Evolutionary conservation across 2,888 invertebrate species (phyloP), one percentile per base, ranked within the genome.

Genomic region (Lepidocyrtinus sp.): DNA sequence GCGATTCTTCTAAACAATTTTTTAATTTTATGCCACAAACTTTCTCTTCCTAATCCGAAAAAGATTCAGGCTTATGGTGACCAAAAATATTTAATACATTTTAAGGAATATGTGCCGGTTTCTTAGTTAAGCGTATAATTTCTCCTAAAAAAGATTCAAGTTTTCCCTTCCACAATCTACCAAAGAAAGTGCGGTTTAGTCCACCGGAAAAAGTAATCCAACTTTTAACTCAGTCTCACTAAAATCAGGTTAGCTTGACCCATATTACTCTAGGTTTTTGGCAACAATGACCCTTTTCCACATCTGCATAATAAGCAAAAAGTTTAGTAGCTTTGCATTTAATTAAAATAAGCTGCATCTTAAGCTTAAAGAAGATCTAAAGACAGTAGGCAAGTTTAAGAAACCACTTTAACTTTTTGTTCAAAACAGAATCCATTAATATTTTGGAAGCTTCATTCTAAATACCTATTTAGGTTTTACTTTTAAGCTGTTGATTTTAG

Each of bases 191-290:
- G 50, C 15, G 50, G 50, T 50, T 50, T 50, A 50, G 50, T 50
- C 50, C 50, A 50, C 50, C 50, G 50, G 50, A 50, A 50, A 50
- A 50, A 50, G 50, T 12, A 50, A 50, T 50, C 50, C 50, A 50
- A 50, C 50, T 50, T 50, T 50, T 50, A 50, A 50, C 50, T 50
- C 50, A 50, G 17, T n/a, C 5, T 50, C 17, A 50, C 17, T 50
- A 50, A 50, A 50, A 50, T 50, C 15, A 50, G 50, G 50, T 50
- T 50, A 7, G 36, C 12, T 36, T 36, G 36, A 36, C 36, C 36
- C 36, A 36, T 36, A 7, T 12, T n/a, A n/a, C n/a, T n/a, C n/a
- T n/a, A n/a, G n/a, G n/a, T 7, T 36, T 36, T 36, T 36, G 36
- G 12, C 36, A 36, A 12, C 36, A 36, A 36, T 36, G 36, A 36